Evolutionary conservation across 2,113 vertebrate genomes (phyloP).

Genomic region (Syrrhaptes paradoxus): DNA sequence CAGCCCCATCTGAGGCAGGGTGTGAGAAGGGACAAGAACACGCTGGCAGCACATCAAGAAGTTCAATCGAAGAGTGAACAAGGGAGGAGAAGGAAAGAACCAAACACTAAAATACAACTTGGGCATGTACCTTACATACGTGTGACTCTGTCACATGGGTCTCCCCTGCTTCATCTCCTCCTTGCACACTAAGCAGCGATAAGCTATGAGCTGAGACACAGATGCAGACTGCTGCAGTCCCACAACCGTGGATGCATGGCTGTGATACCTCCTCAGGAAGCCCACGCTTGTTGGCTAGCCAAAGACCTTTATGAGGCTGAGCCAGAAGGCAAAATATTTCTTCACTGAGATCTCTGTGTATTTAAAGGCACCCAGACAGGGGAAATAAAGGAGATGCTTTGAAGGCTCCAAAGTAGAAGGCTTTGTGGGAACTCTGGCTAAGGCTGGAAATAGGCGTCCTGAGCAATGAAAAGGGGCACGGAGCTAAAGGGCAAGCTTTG

Average conservation of each 20-base stretch:
- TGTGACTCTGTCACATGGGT: not conserved
- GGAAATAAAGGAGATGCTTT: not conserved
- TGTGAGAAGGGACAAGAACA: not conserved
- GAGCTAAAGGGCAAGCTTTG: not conserved
- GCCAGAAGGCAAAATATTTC: not conserved
- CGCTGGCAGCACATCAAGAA: not conserved
- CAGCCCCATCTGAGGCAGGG: not conserved
- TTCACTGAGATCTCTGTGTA: not conserved
- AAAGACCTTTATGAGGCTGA: not conserved
- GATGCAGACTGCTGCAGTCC: not conserved
- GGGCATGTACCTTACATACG: not conserved
- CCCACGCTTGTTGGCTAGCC: not conserved
- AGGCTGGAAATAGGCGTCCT: not conserved
- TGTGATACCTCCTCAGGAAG: not conserved
- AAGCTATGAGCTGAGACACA: not conserved
- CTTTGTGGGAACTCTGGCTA: not conserved
- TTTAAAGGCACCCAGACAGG: not conserved
- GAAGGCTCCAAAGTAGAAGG: not conserved
- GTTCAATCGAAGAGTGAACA: not conserved
- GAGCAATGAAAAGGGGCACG: not conserved
- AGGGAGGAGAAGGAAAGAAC: not conserved
- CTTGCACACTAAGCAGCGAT: rapidly evolving
- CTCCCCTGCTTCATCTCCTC: not conserved
- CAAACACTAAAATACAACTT: not conserved
- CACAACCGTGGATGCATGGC: not conserved